Evolutionary conservation across 2,797 vertebrate genomes (phyloP), one percentile per base, ranked within the genome.

Genomic region (Thalassophryne amazonica): DNA sequence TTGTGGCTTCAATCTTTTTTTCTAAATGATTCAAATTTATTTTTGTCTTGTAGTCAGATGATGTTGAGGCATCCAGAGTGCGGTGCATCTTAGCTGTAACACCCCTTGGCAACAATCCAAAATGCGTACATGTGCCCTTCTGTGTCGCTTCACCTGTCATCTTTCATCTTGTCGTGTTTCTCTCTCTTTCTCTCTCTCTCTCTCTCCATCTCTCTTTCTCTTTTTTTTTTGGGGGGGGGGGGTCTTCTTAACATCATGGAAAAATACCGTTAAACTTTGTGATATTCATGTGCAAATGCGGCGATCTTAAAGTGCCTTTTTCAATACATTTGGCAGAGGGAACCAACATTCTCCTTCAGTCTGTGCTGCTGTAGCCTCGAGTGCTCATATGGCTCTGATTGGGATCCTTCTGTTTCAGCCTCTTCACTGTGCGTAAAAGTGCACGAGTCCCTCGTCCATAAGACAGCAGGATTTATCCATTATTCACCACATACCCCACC

Each of bases 321-420:
- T 22, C n/a, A 54, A 60, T 40, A 12, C 25, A 15, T 41, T 53
- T 32, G 37, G 49, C 15, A 27, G 46, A 11, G 14, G 24, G 56
- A 40, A 46, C 29, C 20, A 55, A 19, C 31, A 52, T 56, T 51
- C 34, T 27, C 33, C 49, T 33, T 34, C 31, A 21, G 53, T 47
- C 34, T 47, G 53, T n/a, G 73, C 70, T 76, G 65, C 72, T 80
- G 58, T 51, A 62, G 75, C 75, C 77, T 76, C 71, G 21, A 78
- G 80, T 79, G 77, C 55, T 84, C 81, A 83, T 83, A 57, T 86
- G 84, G 83, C 71, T 85, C 80, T 87, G 77, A 83, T 88, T 87
- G 73, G 73, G 76, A 70, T 72, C 65, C 70, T 81, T 83, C 72
- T 69, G 70, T 78, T 73, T 73, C 76, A 63, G n/a, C 60, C 63